A percentile compares a stretch with the other conserved stretches of the same genome.
phyloP scores from a whole-genome alignment of 2,797 vertebrate species.

The Graptemys geographica region DNA sequence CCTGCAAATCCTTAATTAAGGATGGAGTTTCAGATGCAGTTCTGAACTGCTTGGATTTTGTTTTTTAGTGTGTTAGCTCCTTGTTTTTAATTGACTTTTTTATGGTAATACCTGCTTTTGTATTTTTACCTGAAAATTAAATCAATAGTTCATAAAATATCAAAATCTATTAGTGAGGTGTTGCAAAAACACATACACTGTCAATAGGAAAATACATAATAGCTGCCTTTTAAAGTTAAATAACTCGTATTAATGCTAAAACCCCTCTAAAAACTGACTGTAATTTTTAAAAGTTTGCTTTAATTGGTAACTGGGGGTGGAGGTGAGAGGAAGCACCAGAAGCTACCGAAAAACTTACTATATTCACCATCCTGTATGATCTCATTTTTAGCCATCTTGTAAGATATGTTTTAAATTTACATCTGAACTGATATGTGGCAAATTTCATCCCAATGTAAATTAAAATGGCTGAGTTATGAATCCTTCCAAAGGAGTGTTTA shows the following conservation, averaged over 20 bases:
- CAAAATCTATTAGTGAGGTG: neutral
- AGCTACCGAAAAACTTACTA: neutral
- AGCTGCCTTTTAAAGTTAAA: neutral
- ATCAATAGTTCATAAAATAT: neutral
- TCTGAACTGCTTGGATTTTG: neutral
- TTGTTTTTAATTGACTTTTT: neutral
- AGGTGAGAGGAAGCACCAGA: neutral
- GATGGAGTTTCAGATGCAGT: neutral
- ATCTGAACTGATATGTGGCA: neutral
- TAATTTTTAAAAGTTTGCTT: neutral
- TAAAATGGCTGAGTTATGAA: neutral
- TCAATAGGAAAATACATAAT: neutral
- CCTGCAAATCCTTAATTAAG: neutral
- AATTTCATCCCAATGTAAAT: neutral
- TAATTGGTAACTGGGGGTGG: neutral
- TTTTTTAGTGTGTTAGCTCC: neutral
- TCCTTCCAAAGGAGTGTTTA: conserved; percentile 16
- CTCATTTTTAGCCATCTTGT: neutral
- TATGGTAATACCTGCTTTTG: neutral
- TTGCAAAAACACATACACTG: neutral
- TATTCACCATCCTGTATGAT: neutral
- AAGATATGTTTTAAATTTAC: neutral
- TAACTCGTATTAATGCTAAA: neutral
- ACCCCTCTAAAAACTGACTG: neutral
- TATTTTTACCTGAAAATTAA: neutral